Conservation (phyloP, 2,113 vertebrate genomes). For the Phyllostomus hastatus region DNA sequence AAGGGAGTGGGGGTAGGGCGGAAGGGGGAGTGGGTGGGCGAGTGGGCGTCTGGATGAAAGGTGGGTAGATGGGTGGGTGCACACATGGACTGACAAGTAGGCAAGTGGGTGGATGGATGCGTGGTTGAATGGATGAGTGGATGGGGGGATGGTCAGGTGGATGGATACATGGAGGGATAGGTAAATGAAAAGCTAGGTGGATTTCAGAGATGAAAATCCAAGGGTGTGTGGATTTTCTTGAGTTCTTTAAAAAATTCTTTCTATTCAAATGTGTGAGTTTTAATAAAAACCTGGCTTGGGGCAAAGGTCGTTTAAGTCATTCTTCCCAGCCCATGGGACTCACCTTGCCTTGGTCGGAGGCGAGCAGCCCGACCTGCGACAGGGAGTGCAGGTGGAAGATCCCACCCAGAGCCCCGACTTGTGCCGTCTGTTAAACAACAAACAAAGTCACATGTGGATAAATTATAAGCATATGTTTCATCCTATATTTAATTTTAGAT, state of each 20-base stretch:
- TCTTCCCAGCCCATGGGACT: neutral
- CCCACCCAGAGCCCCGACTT: neutral
- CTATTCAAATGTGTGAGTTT: neutral
- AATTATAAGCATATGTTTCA: neutral
- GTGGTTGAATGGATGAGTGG: neutral
- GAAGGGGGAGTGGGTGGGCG: neutral
- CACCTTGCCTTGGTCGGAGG: neutral
- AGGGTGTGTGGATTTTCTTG: neutral
- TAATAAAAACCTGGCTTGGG: neutral
- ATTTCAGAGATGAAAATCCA: neutral
- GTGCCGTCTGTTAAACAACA: neutral
- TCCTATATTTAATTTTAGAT: neutral
- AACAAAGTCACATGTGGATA: neutral
- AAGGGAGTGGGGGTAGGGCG: neutral
- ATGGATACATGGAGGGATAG: neutral
- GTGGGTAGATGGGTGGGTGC: neutral
- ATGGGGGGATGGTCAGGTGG: neutral
- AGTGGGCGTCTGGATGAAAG: too few species aligned
- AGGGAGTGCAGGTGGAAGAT: constrained; percentile 43
- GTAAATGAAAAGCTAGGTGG: neutral
- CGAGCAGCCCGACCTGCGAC: constrained; percentile 34
- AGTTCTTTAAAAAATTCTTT: too few species aligned
- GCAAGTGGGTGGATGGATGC: accelerated
- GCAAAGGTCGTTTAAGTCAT: neutral
- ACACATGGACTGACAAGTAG: too few species aligned